Base-by-base conservation (phyloP, 2,797 vertebrate genomes). In the Typhlichthys subterraneus region DNA sequence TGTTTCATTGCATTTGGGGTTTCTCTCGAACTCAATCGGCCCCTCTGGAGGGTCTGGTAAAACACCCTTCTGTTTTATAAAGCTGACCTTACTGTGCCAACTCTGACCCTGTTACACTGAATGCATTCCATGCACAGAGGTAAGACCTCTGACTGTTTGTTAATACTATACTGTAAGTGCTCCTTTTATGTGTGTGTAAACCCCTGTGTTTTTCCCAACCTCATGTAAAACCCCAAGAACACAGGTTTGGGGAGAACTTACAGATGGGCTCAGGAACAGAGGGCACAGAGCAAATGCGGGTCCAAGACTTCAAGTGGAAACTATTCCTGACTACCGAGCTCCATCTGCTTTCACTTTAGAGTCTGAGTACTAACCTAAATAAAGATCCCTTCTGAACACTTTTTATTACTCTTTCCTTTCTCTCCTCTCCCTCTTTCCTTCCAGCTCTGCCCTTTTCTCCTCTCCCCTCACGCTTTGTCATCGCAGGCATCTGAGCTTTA, bases 331-430 rank as follows among this genome's bases (percentile, higher is more conserved):
- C 84, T 81, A 42, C 19, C 57, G 73, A 81, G 70, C 76, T 72
- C 86, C 93, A 92, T 93, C 92, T 94, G 92, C 89, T 92, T 92
- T 92, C 87, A 92, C 88, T 93, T 93, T 87, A 79, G 80, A 82
- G 85, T 79, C 84, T 83, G 79, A 86, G 83, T 86, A 84, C 89
- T 90, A 88, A 92, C 88, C 91, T 89, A 92, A 91, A 93, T 92
- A 92, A 92, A 91, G 88, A 92, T 89, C 87, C 86, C 85, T 89
- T 87, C 83, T 87, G 76, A 90, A 89, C 72, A 80, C 76, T 90
- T 82, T 38, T 77, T 82, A 82, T 71, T 73, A 70, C 72, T 63
- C 55, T 65, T 55, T 70, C 69, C 45, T 86, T 87, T 87, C 84
- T 86, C 86, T 74, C 79, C 68, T 63, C 42, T 55, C 42, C 31